Percentiles rank a stretch among this genome's conserved stretches.
phyloP scores from a whole-genome alignment of 1,140 invertebrate species.

The Agrypnia vestita region DNA sequence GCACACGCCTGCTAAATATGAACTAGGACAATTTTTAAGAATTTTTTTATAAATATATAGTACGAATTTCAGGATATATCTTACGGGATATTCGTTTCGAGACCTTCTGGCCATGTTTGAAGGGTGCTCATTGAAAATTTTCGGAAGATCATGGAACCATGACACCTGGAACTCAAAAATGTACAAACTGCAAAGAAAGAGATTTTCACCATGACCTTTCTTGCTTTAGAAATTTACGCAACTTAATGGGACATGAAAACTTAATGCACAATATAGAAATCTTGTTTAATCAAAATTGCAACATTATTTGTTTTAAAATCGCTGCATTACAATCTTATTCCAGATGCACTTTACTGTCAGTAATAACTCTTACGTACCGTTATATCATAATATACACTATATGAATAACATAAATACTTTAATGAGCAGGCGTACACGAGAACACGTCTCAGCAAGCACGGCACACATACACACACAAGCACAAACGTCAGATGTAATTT shows the following conservation, averaged over 20 bases:
- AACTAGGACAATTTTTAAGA: too few relatives aligned
- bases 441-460: neutral
- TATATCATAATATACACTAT: neutral
- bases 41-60: too few relatives aligned
- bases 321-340: neutral
- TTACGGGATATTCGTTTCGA: too few relatives aligned
- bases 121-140: too few relatives aligned
- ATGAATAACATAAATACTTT: conserved; percentile 9
- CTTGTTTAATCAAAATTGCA: neutral
- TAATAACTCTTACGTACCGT: neutral
- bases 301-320: neutral
- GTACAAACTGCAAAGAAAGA: too few relatives aligned
- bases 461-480: neutral
- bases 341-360: neutral
- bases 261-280: neutral
- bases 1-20: too few relatives aligned
- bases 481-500: neutral
- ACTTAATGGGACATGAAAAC: neutral
- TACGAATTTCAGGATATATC: too few relatives aligned
- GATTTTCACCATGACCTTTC: too few relatives aligned
- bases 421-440: neutral
- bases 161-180: too few relatives aligned
- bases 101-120: too few relatives aligned
- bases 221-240: too few relatives aligned
- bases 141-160: too few relatives aligned